Evolutionary conservation across 2,113 vertebrate genomes (phyloP).

Genomic region (Centrocercus urophasianus): DNA sequence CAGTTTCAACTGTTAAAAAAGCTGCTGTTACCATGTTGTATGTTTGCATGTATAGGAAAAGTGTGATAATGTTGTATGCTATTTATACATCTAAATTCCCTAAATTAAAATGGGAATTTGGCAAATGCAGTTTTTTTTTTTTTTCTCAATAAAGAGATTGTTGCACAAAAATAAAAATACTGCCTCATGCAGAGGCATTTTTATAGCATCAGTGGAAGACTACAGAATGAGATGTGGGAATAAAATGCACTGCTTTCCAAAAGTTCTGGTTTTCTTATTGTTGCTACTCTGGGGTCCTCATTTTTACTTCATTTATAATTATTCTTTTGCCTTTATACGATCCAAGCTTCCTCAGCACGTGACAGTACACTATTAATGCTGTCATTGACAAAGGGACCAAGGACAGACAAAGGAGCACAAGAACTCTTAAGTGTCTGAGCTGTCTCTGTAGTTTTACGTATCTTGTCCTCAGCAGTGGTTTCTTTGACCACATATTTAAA

Average conservation of each 20-base stretch:
- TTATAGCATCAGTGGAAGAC: slow-evolving; percentile 32
- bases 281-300: background rate
- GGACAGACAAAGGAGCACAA: background rate
- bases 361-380: background rate
- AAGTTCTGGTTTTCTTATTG: slow-evolving; percentile 54
- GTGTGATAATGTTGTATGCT: background rate
- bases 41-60: background rate
- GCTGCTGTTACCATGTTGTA: slow-evolving; percentile 33
- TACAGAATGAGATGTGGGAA: slow-evolving; percentile 28
- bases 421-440: background rate
- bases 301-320: slow-evolving; percentile 45
- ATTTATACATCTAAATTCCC: slow-evolving; percentile 9
- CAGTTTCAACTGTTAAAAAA: slow-evolving; percentile 23
- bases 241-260: slow-evolving; percentile 59
- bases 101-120: slow-evolving; percentile 36
- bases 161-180: slow-evolving; percentile 37
- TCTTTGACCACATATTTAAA: background rate
- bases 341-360: slow-evolving; percentile 29
- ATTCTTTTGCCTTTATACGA: background rate
- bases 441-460: background rate
- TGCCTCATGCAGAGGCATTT: slow-evolving; percentile 56
- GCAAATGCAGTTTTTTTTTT: slow-evolving; percentile 60
- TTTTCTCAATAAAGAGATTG: slow-evolving; percentile 44
- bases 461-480: background rate
- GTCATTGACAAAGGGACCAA: background rate